These are phyloP conservation scores for Epirrhoe alternata DNA, from an alignment of 2,888 invertebrate species.

Conservation along the genomic window DNA sequence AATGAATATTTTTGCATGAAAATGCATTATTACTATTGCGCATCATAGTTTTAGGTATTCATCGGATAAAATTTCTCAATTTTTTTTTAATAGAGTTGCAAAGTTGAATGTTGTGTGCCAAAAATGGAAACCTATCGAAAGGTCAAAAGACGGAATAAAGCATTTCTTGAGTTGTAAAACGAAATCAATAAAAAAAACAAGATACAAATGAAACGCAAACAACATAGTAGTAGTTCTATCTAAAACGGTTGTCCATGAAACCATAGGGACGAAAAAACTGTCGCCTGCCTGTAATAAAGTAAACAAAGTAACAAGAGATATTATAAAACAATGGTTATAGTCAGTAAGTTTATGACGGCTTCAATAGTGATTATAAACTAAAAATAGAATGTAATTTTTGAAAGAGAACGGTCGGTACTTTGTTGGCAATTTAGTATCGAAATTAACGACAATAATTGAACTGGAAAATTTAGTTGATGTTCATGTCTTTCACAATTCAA, in stretches of 20 bases:
- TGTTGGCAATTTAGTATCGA: neutral
- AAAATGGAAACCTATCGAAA: no score
- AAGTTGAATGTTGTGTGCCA: no score
- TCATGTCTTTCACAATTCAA: neutral
- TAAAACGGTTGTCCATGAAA: conserved; percentile 60
- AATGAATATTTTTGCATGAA: no score
- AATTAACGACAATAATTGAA: neutral
- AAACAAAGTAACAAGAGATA: conserved; percentile 54
- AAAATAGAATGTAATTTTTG: conserved; percentile 12
- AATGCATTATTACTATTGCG: no score
- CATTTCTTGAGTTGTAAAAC: neutral
- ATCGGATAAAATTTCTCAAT: no score
- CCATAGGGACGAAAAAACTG: conserved; percentile 58
- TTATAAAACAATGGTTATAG: conserved; percentile 65
- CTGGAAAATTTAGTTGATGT: neutral
- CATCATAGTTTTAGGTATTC: no score
- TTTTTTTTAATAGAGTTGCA: no score
- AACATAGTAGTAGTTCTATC: conserved; percentile 33
- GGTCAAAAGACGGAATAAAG: no score
- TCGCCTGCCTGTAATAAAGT: conserved; percentile 63
- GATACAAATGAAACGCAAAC: conserved; percentile 6
- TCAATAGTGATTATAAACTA: conserved; percentile 17
- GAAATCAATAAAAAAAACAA: conserved; percentile 4
- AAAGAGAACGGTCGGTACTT: conserved; percentile 11
- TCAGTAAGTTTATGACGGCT: conserved; percentile 61